Evolutionary conservation across 2,113 vertebrate species (phyloP).

Genomic region (Melozone crissalis): DNA sequence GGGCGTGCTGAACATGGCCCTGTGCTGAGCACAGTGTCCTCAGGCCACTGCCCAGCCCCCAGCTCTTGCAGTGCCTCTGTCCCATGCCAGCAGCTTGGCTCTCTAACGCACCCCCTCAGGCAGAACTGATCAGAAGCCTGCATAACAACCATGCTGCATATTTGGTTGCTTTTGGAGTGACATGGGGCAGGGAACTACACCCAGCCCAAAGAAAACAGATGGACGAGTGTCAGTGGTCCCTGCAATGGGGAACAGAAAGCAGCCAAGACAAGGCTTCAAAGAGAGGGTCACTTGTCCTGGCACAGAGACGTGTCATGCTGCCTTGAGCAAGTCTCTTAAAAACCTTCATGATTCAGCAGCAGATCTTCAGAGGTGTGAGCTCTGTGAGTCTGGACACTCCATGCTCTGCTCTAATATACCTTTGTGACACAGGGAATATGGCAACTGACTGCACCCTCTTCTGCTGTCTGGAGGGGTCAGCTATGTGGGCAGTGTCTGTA

Average conservation of each 20-base stretch:
- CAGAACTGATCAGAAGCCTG: not conserved
- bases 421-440: not conserved
- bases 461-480: not conserved
- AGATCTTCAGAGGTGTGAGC: not conserved
- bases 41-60: fast-evolving
- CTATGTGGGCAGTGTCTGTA: not conserved
- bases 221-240: not conserved
- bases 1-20: fast-evolving
- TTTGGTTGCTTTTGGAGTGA: not conserved
- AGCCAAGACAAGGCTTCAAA: not conserved
- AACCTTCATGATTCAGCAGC: not conserved
- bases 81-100: fast-evolving
- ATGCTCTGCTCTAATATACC: not conserved
- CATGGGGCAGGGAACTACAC: not conserved
- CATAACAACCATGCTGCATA: fast-evolving
- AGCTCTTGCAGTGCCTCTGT: not conserved
- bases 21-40: not conserved
- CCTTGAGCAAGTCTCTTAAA: not conserved
- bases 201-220: not conserved
- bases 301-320: not conserved
- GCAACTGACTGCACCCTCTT: not conserved
- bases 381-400: not conserved
- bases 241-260: not conserved
- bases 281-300: not conserved
- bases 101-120: not conserved